A percentile compares a stretch with the other conserved stretches of the same genome.
These are phyloP conservation scores for Gymnocypris eckloni DNA, from an alignment of 2,797 vertebrate species.

Conservation along the genomic window DNA sequence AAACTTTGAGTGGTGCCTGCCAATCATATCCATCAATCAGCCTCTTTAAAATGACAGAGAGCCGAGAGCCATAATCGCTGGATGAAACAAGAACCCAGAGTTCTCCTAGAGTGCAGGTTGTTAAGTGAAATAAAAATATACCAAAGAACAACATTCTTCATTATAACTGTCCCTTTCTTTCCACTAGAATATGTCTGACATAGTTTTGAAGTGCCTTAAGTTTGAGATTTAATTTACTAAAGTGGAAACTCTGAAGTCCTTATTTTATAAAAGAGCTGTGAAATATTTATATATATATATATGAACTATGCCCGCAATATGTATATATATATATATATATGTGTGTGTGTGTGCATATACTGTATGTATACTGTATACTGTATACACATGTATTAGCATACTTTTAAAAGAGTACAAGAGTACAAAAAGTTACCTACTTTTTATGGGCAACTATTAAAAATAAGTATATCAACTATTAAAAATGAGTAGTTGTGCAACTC, in stretches of 20 bases:
- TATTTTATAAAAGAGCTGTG: background rate
- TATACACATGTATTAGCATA: no score
- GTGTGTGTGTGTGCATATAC: no score
- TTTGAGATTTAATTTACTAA: background rate
- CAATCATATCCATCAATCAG: conserved; percentile 53
- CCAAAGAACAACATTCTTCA: background rate
- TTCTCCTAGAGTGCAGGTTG: conserved; percentile 24
- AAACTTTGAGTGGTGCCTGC: conserved; percentile 40
- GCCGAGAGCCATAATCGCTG: conserved; percentile 48
- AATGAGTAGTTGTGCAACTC: no score
- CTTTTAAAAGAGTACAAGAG: no score
- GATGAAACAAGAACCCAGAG: conserved; percentile 50
- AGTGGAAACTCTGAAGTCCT: background rate
- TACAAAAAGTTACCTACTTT: no score
- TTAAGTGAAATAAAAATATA: conserved; percentile 46
- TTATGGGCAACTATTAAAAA: no score
- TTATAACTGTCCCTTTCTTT: background rate
- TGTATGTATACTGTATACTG: no score
- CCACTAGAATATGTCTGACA: background rate
- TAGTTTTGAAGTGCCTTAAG: background rate
- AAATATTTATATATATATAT: no score
- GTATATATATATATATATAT: no score
- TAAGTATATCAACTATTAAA: no score
- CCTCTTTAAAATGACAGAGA: conserved; percentile 23
- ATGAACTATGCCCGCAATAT: no score